These are phyloP conservation scores for Lacanobia oleracea DNA, from an alignment of 2,888 invertebrate species.

Conservation along the genomic window DNA sequence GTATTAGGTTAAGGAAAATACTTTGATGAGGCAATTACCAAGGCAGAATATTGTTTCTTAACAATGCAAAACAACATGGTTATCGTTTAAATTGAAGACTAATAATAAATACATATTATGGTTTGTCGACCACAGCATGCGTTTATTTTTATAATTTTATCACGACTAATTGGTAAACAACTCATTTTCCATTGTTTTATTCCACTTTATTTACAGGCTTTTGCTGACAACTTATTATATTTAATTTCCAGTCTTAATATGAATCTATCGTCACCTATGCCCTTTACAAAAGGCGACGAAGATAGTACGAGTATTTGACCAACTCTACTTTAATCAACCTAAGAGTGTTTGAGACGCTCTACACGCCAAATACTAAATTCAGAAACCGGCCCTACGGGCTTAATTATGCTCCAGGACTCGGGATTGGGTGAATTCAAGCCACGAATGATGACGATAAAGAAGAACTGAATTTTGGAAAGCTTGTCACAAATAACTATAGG, in stretches of 20 bases:
- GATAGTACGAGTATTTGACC: no score
- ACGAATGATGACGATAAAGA: not conserved
- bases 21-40: not conserved
- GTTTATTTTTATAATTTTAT: no score
- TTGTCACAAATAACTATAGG: not conserved
- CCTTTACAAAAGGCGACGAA: not conserved
- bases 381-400: no score
- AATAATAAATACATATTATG: not conserved
- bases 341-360: no score
- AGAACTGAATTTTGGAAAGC: not conserved
- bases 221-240: no score
- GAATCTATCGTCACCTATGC: not conserved
- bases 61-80: not conserved
- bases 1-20: not conserved
- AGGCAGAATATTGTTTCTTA: not conserved
- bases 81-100: not conserved
- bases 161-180: no score
- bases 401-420: not conserved
- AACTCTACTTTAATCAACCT: no score
- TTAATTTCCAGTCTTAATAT: no score
- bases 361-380: no score
- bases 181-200: no score
- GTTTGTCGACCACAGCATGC: not conserved
- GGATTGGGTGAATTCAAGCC: not conserved
- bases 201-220: no score